Conservation (phyloP, 1,140 invertebrate genomes). For the Parasteatoda tepidariorum region DNA sequence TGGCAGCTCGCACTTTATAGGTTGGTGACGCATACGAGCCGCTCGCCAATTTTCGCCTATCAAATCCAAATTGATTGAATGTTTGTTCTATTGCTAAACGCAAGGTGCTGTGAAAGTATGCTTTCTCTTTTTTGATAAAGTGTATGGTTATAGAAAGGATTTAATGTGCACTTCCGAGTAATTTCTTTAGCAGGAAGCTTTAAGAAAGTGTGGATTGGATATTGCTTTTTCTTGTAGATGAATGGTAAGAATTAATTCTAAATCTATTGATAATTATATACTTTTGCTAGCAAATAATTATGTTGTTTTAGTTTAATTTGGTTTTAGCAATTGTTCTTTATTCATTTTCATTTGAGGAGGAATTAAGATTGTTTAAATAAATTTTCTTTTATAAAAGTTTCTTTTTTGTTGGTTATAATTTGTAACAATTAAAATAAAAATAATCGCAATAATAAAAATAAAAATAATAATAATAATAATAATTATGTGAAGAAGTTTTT, state of each 20-base stretch:
- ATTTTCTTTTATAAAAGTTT: too few relatives aligned
- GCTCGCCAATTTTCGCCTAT: not conserved
- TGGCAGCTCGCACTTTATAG: not conserved
- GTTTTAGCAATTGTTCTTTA: not conserved
- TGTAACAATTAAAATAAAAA: too few relatives aligned
- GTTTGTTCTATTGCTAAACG: not conserved
- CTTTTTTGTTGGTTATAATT: too few relatives aligned
- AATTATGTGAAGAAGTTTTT: too few relatives aligned
- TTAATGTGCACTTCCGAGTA: not conserved
- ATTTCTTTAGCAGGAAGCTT: not conserved
- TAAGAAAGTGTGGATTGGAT: not conserved
- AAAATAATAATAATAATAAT: too few relatives aligned
- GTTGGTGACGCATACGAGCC: not conserved
- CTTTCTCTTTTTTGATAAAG: not conserved
- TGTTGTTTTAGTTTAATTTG: too few relatives aligned
- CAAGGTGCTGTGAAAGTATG: not conserved
- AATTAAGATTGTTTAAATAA: too few relatives aligned
- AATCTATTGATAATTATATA: not conserved
- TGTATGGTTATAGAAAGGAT: not conserved
- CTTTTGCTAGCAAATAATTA: too few relatives aligned
- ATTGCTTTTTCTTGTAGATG: not conserved
- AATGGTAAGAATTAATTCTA: not conserved
- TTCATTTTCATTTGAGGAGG: too few relatives aligned
- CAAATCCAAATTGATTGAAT: not conserved
- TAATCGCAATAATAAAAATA: too few relatives aligned